Evolutionary conservation across 2,888 invertebrate genomes (phyloP).

Genomic region (Drosophila vallismaia): DNA sequence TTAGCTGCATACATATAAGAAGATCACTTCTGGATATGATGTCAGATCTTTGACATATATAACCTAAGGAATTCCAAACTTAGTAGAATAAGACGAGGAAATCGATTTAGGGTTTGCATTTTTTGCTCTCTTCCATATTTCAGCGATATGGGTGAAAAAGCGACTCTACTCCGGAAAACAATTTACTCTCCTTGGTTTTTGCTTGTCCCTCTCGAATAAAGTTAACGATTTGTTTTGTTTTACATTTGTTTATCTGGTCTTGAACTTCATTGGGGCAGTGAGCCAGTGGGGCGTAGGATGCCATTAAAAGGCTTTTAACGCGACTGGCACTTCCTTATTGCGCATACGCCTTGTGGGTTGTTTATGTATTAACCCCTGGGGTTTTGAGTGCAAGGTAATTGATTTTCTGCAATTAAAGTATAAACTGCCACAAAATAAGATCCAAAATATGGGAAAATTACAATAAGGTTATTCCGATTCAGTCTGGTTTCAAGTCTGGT

Average conservation of each 20-base stretch:
- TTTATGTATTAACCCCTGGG: conserved; percentile 23
- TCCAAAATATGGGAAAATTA: neutral
- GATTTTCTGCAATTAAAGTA: neutral
- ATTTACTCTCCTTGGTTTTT: neutral
- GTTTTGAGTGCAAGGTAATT: neutral
- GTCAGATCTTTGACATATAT: no score
- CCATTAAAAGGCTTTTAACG: conserved; percentile 39
- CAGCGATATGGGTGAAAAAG: no score
- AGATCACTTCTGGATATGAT: no score
- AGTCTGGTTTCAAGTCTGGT: neutral
- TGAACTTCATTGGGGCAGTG: conserved; percentile 33
- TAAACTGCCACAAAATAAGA: no score
- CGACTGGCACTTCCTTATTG: conserved; percentile 63
- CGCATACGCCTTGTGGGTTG: conserved; percentile 61
- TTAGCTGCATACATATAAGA: no score
- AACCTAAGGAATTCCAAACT: no score
- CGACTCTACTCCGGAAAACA: conserved; percentile 1
- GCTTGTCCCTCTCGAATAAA: neutral
- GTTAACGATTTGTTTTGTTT: neutral
- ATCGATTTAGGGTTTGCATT: conserved; percentile 62
- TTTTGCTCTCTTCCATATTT: conserved; percentile 8
- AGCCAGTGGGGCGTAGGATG: conserved; percentile 47
- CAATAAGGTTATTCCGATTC: neutral
- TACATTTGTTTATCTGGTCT: conserved; percentile 20
- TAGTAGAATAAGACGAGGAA: conserved; percentile 4